These are phyloP conservation scores for Rhaphigaster nebulosa DNA, from an alignment of 2,888 invertebrate species.

Conservation along the genomic window DNA sequence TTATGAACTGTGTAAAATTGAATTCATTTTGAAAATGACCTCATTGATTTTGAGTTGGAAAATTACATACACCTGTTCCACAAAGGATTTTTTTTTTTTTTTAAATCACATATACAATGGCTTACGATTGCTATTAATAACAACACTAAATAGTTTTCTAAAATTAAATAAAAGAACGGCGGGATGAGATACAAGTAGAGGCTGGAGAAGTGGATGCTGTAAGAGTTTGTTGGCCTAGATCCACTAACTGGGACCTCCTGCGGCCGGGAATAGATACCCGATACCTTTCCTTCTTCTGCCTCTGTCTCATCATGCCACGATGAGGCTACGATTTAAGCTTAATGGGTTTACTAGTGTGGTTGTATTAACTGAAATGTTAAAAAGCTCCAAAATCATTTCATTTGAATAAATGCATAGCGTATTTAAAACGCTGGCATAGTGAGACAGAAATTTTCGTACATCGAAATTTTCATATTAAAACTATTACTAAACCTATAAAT, in stretches of 20 bases:
- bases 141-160: not conserved
- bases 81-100: too few relatives aligned
- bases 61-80: too few relatives aligned
- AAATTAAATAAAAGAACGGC: not conserved
- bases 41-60: too few relatives aligned
- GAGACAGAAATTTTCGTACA: too few relatives aligned
- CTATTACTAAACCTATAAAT: too few relatives aligned
- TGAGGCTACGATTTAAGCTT: not conserved
- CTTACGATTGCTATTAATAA: not conserved
- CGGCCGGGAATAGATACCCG: not conserved
- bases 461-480: too few relatives aligned
- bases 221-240: conserved; percentile 17
- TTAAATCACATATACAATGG: too few relatives aligned
- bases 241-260: not conserved
- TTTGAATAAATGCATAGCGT: not conserved
- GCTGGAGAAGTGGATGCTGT: not conserved
- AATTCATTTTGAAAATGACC: too few relatives aligned
- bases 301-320: not conserved
- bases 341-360: not conserved
- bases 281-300: not conserved
- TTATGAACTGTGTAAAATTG: too few relatives aligned
- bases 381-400: not conserved
- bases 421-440: too few relatives aligned
- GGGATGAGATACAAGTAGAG: not conserved
- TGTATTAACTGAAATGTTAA: not conserved